phyloP scores from a whole-genome alignment of 2,888 invertebrate genomes.

The Oasisia sp. region DNA sequence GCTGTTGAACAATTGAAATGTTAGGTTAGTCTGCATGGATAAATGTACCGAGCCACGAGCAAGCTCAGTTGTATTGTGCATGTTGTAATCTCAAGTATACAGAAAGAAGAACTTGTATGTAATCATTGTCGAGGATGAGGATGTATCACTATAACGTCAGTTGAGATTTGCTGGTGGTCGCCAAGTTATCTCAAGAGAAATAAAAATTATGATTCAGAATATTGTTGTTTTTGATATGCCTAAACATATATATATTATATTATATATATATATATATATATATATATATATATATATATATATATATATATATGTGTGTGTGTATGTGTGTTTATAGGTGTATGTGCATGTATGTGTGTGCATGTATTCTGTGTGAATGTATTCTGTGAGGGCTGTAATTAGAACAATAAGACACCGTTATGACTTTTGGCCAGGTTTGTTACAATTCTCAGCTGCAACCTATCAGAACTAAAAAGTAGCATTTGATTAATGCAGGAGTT shows the following conservation, averaged over 20 bases:
- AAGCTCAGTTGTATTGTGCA: background rate
- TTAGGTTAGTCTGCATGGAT: background rate
- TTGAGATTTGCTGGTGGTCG: slow-evolving; percentile 17
- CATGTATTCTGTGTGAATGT: background rate
- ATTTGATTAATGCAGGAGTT: too few relatives aligned
- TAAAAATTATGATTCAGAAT: background rate
- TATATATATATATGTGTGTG: background rate
- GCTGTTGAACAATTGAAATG: background rate
- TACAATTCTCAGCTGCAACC: too few relatives aligned
- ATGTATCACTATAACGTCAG: background rate
- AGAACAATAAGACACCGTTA: background rate
- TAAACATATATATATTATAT: background rate
- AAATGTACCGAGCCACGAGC: background rate
- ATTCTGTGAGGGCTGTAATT: background rate
- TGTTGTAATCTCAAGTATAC: background rate
- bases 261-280: background rate
- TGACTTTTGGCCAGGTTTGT: background rate
- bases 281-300: background rate
- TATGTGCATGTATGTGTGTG: background rate
- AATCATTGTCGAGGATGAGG: background rate
- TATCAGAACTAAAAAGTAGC: too few relatives aligned
- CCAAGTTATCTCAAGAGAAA: background rate
- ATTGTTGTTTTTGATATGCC: background rate
- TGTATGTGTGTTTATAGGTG: background rate
- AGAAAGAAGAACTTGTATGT: background rate